Evolutionary conservation across 2,888 invertebrate genomes (phyloP), one percentile per base, ranked within the genome.

Genomic region (Phoronis australis): DNA sequence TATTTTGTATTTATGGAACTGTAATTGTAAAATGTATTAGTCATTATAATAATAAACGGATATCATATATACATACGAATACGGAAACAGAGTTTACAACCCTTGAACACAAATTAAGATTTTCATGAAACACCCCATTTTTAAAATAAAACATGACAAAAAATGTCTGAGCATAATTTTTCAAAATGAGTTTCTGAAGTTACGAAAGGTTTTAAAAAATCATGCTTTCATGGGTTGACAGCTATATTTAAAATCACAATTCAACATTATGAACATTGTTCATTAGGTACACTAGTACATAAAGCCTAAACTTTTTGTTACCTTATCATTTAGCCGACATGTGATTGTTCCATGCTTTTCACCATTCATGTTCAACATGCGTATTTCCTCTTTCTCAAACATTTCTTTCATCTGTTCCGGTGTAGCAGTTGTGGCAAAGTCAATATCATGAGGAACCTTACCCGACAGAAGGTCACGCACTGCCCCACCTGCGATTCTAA

Each of bases 391-490:
- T 42, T 81, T 79, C 4, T 80, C 84, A 69, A 97, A 95, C 86
- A 97, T 90, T 35, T 85, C 83, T 73, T 92, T 94, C 96, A 99
- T 96, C 80, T 99, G 83, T 18, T 85, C 82, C 0, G 99, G 99
- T 0, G 96, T 97, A 6, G 99, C 99, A 18, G 87, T 88, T 4
- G 97, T 95, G 0, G 99, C 99, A 80, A 99, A 95, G 79, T 99
- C 99, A 44, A 99, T 79, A 78, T 99, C 99, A 69, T 87, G 57
- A 3, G 73, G 73, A 5, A 48, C 27, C 35, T 62, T 74, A 18
- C 64, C 68, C 55, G 65, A 65, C 64, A 80, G 66, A 37, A 81
- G 60, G 59, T 81, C 83, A 80, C 90, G 83, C 0, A 99, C 97
- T 20, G 97, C 95, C 4, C 99, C 99, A 41, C 99, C 99, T 37